Conservation (phyloP, 2,888 invertebrate species). For the Gastracanthus pulcherrimus region DNA sequence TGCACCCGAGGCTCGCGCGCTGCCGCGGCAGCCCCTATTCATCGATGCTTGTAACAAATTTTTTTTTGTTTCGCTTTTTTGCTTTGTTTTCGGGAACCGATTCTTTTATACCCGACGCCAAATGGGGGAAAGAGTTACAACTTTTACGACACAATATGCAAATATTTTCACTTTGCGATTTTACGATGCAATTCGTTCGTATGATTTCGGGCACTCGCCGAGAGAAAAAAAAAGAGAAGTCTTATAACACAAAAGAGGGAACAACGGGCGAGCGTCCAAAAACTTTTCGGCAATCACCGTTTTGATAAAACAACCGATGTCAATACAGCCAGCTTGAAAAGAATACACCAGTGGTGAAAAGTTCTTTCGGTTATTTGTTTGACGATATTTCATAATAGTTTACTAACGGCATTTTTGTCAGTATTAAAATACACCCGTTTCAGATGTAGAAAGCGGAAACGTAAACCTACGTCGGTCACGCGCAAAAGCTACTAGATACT, state of each 20-base stretch:
- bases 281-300: neutral
- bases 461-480: too few species aligned
- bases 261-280: slow-evolving; percentile 22
- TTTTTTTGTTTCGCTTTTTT: slow-evolving; percentile 44
- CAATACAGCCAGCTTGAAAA: slow-evolving; percentile 2
- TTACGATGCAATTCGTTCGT: slow-evolving; percentile 40
- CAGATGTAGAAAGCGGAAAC: too few species aligned
- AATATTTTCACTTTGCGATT: slow-evolving; percentile 51
- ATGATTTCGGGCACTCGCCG: slow-evolving; percentile 10
- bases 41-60: slow-evolving; percentile 53
- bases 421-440: too few species aligned
- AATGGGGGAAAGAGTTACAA: slow-evolving; percentile 50
- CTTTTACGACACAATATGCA: slow-evolving; percentile 52
- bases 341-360: too few species aligned
- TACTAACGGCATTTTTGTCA: too few species aligned
- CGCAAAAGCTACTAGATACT: too few species aligned
- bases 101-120: slow-evolving; percentile 40
- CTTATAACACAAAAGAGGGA: slow-evolving; percentile 29
- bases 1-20: neutral
- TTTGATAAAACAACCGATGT: slow-evolving; percentile 30
- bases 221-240: slow-evolving; percentile 23
- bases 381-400: too few species aligned
- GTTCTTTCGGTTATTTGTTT: too few species aligned
- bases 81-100: slow-evolving; percentile 28
- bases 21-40: slow-evolving; percentile 17